Evolutionary conservation across 2,888 invertebrate species (phyloP).

Genomic region (Heliconius charithonia): DNA sequence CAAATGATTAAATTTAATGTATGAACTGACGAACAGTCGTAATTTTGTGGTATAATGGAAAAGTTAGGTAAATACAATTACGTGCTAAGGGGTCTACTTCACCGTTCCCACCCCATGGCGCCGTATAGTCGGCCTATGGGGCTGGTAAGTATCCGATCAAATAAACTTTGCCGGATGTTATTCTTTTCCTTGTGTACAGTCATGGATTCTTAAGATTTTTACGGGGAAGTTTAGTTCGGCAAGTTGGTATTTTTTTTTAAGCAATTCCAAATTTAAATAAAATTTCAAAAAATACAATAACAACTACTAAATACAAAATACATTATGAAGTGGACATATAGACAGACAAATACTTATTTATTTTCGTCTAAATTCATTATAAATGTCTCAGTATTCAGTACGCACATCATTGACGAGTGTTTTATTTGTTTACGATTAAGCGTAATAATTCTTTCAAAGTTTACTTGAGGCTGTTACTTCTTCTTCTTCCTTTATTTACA

Average conservation of each 20-base stretch:
- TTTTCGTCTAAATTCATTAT: neutral
- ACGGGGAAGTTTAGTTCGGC: neutral
- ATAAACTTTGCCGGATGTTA: constrained; percentile 48
- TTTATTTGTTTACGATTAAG: constrained; percentile 63
- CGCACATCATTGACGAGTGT: constrained; percentile 50
- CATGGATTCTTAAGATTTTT: constrained; percentile 2
- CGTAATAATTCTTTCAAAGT: constrained; percentile 68
- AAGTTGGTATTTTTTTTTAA: neutral
- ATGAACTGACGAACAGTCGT: constrained; percentile 25
- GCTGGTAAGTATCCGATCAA: constrained; percentile 50
- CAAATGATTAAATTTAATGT: neutral
- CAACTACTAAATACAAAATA: too few relatives aligned
- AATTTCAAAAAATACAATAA: too few relatives aligned
- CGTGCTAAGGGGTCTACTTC: constrained; percentile 60
- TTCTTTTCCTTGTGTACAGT: constrained; percentile 39
- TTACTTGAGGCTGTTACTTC: constrained; percentile 72
- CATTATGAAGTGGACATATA: neutral
- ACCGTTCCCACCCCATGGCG: constrained; percentile 52
- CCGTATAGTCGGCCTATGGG: constrained; percentile 48
- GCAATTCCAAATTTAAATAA: too few relatives aligned
- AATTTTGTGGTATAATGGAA: constrained; percentile 53
- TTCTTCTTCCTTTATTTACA: constrained; percentile 76
- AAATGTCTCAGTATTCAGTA: neutral
- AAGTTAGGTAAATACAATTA: constrained; percentile 63
- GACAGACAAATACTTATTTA: neutral